phyloP scores from a whole-genome alignment of 2,797 vertebrate species.

The Cyclopterus lumpus region DNA sequence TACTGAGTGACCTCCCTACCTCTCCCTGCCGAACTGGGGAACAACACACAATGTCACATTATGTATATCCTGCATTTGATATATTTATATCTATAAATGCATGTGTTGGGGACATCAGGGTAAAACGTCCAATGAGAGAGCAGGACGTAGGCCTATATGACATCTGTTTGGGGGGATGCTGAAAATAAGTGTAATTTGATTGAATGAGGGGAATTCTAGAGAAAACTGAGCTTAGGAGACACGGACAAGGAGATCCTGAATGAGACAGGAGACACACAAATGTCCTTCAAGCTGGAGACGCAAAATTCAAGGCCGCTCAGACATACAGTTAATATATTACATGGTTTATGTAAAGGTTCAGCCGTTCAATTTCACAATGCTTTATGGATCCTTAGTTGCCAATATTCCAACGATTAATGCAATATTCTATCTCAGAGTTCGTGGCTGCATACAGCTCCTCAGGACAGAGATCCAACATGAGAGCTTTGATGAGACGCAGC shows the following conservation, averaged over 20 bases:
- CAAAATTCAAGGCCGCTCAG: slow-evolving; percentile 28
- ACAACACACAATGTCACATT: slow-evolving; percentile 81
- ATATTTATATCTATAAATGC: slow-evolving; percentile 70
- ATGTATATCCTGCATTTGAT: slow-evolving; percentile 63
- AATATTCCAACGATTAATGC: neutral
- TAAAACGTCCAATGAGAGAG: slow-evolving; percentile 55
- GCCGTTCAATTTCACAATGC: neutral
- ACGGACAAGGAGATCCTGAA: slow-evolving; percentile 61
- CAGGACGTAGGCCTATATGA: slow-evolving; percentile 52
- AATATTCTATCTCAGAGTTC: slow-evolving; percentile 16
- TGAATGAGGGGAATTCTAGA: slow-evolving; percentile 49
- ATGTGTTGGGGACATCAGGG: slow-evolving; percentile 60
- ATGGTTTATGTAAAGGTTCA: neutral
- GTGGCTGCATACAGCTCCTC: slow-evolving; percentile 16
- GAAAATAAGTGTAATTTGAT: slow-evolving; percentile 76
- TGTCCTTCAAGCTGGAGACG: slow-evolving; percentile 64
- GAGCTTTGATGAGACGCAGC: slow-evolving; percentile 53
- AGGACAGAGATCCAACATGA: slow-evolving; percentile 37
- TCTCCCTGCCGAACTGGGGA: slow-evolving; percentile 64
- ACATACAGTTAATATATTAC: neutral
- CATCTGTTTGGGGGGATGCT: slow-evolving; percentile 64
- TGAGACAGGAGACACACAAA: slow-evolving; percentile 49
- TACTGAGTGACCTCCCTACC: slow-evolving; percentile 70
- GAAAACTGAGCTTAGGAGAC: slow-evolving; percentile 57
- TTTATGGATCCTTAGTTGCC: neutral